Percentiles rank a stretch among this genome's conserved stretches.
These are phyloP conservation scores for Cyclophora albipunctata DNA, from an alignment of 2,888 invertebrate genomes.

Conservation along the genomic window DNA sequence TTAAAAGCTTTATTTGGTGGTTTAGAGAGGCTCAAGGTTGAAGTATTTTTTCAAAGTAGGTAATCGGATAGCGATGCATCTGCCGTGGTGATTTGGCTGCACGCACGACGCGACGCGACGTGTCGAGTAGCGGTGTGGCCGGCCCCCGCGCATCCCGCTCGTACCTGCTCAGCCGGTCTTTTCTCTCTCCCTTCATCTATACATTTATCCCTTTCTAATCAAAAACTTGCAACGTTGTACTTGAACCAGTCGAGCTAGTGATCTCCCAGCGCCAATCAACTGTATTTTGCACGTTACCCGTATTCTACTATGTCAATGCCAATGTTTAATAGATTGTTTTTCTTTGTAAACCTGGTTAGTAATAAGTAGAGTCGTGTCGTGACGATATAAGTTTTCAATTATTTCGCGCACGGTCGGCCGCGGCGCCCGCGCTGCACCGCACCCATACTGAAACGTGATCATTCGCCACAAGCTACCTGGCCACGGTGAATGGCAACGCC, in stretches of 20 bases:
- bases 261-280: slow-evolving; percentile 9
- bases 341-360: too few species aligned
- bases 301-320: slow-evolving; percentile 1
- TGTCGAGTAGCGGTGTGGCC: slow-evolving; percentile 7
- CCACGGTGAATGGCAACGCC: slow-evolving; percentile 10
- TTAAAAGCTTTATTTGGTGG: too few species aligned
- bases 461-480: slow-evolving; percentile 35
- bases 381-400: too few species aligned
- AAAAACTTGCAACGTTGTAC: slow-evolving; percentile 32
- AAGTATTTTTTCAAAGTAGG: too few species aligned
- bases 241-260: slow-evolving; percentile 11
- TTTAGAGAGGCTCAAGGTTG: too few species aligned
- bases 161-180: slow-evolving; percentile 53
- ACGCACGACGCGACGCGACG: slow-evolving; percentile 19
- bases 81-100: slow-evolving; percentile 47
- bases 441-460: slow-evolving; percentile 42
- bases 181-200: slow-evolving; percentile 22
- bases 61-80: slow-evolving; percentile 30
- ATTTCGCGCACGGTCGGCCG: slow-evolving; percentile 6
- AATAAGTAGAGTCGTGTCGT: too few species aligned
- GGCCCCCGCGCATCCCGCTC: slow-evolving; percentile 26
- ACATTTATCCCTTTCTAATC: slow-evolving; percentile 27
- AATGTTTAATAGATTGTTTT: too few species aligned
- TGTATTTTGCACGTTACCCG: slow-evolving; percentile 10
- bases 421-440: slow-evolving; percentile 23